Percentiles rank a stretch among this genome's conserved stretches.
These are phyloP conservation scores for Pimephales promelas DNA, from an alignment of 2,113 vertebrate genomes.

Conservation along the genomic window DNA sequence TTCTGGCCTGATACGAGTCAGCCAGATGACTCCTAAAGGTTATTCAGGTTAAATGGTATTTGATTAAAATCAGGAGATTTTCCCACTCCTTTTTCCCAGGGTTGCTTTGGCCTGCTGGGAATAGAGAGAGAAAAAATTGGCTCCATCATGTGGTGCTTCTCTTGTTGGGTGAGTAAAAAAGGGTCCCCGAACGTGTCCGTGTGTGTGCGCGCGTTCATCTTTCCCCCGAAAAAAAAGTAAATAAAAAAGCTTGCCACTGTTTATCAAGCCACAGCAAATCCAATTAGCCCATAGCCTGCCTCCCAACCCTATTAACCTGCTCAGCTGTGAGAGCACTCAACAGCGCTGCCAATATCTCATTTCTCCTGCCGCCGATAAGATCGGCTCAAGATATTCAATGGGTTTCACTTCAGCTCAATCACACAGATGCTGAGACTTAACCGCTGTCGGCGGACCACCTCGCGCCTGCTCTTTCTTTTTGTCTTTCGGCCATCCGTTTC, in stretches of 20 bases:
- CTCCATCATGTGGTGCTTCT: constrained; percentile 51
- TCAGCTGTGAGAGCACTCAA: constrained; percentile 88
- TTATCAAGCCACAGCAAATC: constrained; percentile 95
- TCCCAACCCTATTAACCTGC: constrained; percentile 95
- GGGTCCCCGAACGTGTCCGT: not conserved
- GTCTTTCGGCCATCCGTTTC: constrained; percentile 25
- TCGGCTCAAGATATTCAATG: constrained; percentile 91
- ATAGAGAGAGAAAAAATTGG: constrained; percentile 71
- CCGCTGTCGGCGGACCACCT: constrained; percentile 58
- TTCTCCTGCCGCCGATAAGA: constrained; percentile 91
- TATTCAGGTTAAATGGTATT: constrained; percentile 81
- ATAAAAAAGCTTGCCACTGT: constrained; percentile 80
- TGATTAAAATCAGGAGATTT: constrained; percentile 84
- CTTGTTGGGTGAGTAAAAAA: constrained; percentile 53
- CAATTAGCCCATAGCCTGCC: constrained; percentile 95
- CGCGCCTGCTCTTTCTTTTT: constrained; percentile 47
- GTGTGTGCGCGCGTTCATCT: constrained; percentile 13
- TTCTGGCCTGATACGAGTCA: not conserved
- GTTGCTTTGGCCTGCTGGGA: constrained; percentile 69
- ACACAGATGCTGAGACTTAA: constrained; percentile 76
- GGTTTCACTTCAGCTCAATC: constrained; percentile 85
- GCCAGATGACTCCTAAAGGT: constrained; percentile 61
- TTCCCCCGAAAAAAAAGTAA: constrained; percentile 68
- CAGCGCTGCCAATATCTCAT: constrained; percentile 98
- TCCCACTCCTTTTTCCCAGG: constrained; percentile 69